Evolutionary conservation across 2,113 vertebrate species (phyloP).

Genomic region (Melanotaenia duboulayi): DNA sequence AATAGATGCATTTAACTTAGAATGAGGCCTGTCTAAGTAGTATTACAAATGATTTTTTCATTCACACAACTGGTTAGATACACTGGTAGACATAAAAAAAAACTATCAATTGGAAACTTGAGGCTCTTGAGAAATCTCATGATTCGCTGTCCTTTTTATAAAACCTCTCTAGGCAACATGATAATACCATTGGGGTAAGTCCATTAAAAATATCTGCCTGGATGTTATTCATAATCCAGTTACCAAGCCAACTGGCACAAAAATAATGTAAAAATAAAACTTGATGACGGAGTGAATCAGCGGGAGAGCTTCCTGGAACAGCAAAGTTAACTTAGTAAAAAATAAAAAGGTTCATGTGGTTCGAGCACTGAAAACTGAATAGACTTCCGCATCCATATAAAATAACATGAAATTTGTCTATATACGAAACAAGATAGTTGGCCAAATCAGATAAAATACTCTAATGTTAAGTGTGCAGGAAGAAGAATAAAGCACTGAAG

Average conservation of each 20-base stretch:
- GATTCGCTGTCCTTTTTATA: constrained; percentile 55
- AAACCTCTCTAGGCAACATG: constrained; percentile 56
- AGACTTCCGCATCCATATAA: not conserved
- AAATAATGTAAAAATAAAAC: constrained; percentile 71
- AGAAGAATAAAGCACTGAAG: not conserved
- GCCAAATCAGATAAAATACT: too few relatives aligned
- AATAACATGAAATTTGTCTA: not conserved
- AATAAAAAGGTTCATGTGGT: constrained; percentile 10
- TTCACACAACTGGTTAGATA: constrained; percentile 31
- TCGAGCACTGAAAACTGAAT: not conserved
- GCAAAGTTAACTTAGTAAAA: constrained; percentile 53
- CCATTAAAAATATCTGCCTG: constrained; percentile 69
- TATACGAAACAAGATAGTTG: too few relatives aligned
- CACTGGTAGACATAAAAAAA: constrained; percentile 37
- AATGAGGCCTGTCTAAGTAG: constrained; percentile 10
- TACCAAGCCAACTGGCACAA: constrained; percentile 62
- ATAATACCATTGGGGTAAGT: constrained; percentile 57
- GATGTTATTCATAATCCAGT: constrained; percentile 65
- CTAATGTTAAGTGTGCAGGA: too few relatives aligned
- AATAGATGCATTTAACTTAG: constrained; percentile 20
- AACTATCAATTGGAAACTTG: constrained; percentile 44
- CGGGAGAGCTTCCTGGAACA: constrained; percentile 64
- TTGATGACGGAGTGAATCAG: constrained; percentile 66
- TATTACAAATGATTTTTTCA: constrained; percentile 30
- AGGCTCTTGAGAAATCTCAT: constrained; percentile 56